Percentiles rank a stretch among this genome's conserved stretches.
Evolutionary conservation across 2,888 invertebrate species (phyloP).

Genomic region (Tinea trinotella): DNA sequence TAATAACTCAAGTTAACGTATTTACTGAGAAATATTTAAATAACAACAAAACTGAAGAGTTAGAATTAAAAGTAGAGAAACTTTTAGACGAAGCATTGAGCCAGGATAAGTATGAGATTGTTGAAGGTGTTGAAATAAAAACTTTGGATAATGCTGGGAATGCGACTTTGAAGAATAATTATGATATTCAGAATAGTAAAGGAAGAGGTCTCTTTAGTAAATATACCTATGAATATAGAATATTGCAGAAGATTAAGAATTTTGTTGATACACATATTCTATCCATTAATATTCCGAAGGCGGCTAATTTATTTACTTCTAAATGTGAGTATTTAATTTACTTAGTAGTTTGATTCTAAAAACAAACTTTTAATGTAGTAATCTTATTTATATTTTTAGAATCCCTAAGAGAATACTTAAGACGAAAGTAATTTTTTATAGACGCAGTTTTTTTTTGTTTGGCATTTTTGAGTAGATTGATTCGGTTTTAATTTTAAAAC

Average conservation of each 20-base stretch:
- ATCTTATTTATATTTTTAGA: no score
- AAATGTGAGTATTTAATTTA: constrained; percentile 65
- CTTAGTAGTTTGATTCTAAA: no score
- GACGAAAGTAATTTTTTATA: no score
- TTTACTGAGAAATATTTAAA: constrained; percentile 40
- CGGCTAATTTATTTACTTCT: constrained; percentile 76
- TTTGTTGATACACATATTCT: constrained; percentile 75
- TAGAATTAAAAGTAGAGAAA: constrained; percentile 67
- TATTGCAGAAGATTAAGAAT: constrained; percentile 71
- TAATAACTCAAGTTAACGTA: constrained; percentile 41
- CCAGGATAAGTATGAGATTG: constrained; percentile 68
- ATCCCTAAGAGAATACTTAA: no score
- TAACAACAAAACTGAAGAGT: constrained; percentile 42
- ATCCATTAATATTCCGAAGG: constrained; percentile 77
- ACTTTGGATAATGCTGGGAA: constrained; percentile 28
- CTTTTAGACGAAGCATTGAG: constrained; percentile 72
- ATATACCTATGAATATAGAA: constrained; percentile 64
- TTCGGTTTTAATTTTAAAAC: no score
- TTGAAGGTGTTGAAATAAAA: constrained; percentile 72
- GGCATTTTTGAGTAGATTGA: no score
- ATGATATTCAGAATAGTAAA: constrained; percentile 25
- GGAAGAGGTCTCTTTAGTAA: constrained; percentile 51
- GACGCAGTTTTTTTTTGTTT: no score
- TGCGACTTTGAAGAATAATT: constrained; percentile 18
- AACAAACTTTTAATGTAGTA: no score